Evolutionary conservation across 1,140 invertebrate genomes (phyloP), one percentile per base, ranked within the genome.

Genomic region (Frieseomelitta varia): DNA sequence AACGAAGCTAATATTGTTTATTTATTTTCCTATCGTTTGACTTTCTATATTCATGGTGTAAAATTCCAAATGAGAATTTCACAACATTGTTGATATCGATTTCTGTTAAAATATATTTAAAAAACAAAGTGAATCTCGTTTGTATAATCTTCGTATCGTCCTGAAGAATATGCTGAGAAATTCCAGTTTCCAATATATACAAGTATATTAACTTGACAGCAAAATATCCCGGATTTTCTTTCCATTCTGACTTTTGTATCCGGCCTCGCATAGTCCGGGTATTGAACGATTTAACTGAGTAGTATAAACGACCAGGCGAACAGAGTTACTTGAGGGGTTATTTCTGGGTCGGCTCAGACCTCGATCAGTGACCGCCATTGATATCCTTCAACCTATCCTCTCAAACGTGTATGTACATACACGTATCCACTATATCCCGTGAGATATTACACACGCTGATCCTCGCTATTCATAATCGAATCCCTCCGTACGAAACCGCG

Each of bases 221-320:
- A 17, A 82, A 67, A 15, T 65, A 69, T 58, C 55, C 30, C 24
- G 74, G 27, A 69, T 83, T 83, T 83, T 75, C 58, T 21, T 63
- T 19, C n/a, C 19, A 78, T 68, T 69, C 63, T 21, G 72, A 81
- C 61, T 81, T 77, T 83, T 77, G 63, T 69, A 51, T 34, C 58
- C 75, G 63, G 19, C 15, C 27, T 34, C 63, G 30, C 47, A n/a
- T 21, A 30, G 51, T 15, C 24, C 19, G 39, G 17, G 11, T 67
- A 67, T 81, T 12, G 80, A 81, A 76, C 80, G 80, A 67, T 53
- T 81, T 76, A 81, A 81, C 47, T 30, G 58, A 76, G 30, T 67
- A 67, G 71, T 76, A 81, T 75, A 76, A 74, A 74, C 71, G 56
- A 71, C 67, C 30, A 39, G 65, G 24, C 67, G 61, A 81, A 75